Conservation (phyloP, 2,113 vertebrate species). For the Tenrec ecaudatus region DNA sequence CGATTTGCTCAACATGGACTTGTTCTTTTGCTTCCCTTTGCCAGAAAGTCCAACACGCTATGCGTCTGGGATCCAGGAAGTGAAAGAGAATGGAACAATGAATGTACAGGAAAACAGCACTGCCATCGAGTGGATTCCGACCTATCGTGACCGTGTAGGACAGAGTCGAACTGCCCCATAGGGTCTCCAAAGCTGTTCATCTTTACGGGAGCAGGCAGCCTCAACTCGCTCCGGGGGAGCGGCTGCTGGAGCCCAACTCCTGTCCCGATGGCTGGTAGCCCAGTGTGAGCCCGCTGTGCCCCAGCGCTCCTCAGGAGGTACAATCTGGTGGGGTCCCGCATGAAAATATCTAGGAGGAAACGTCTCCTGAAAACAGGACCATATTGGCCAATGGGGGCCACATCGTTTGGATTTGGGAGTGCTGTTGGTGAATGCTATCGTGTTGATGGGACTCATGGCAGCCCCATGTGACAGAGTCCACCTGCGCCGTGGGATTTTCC, state of each 20-base stretch:
- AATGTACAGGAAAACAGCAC: not conserved
- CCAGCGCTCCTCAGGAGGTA: not conserved
- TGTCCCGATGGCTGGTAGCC: no score
- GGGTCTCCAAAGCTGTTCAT: no score
- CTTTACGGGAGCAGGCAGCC: no score
- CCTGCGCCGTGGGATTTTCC: not conserved
- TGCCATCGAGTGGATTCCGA: no score
- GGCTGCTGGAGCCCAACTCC: no score
- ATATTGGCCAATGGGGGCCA: not conserved
- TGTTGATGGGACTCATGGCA: not conserved
- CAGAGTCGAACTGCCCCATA: no score
- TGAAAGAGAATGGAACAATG: conserved; percentile 56
- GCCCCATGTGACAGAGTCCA: not conserved
- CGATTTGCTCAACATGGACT: conserved; percentile 69
- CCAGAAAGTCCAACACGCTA: conserved; percentile 63
- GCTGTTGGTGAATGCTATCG: not conserved
- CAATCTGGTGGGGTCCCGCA: conserved; percentile 3
- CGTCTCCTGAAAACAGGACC: not conserved
- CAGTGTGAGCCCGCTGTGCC: no score
- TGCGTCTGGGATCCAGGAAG: conserved; percentile 54
- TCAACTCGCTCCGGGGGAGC: no score
- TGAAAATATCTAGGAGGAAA: not conserved
- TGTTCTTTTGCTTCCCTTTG: conserved; percentile 66
- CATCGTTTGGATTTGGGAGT: not conserved
- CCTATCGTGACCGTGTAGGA: no score